Evolutionary conservation across 1,140 invertebrate species (phyloP).

Genomic region (Amyelois transitella): DNA sequence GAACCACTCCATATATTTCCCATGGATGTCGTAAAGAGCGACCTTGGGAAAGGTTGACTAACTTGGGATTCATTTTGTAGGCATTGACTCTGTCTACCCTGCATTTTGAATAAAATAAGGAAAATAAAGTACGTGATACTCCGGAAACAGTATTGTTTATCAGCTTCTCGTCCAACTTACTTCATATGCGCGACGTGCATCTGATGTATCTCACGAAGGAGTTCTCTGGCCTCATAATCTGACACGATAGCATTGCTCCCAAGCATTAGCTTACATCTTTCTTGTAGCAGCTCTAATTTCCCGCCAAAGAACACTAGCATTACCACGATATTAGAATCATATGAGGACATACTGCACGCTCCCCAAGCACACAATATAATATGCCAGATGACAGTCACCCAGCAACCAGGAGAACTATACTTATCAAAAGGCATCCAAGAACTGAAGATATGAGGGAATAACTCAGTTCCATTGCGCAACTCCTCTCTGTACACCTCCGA

Average conservation of each 20-base stretch:
- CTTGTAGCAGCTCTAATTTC: constrained; percentile 46
- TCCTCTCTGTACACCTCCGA: constrained; percentile 35
- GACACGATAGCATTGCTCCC: constrained; percentile 13
- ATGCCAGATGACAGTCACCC: constrained; percentile 48
- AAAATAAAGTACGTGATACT: too few relatives aligned
- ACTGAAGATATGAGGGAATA: constrained; percentile 56
- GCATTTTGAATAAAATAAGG: too few relatives aligned
- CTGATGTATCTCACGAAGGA: constrained; percentile 35
- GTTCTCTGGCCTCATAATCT: constrained; percentile 21
- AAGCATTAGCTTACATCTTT: constrained; percentile 48
- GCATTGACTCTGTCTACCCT: too few relatives aligned
- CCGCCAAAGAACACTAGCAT: constrained; percentile 59
- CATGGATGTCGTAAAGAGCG: too few relatives aligned
- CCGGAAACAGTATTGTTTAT: too few relatives aligned
- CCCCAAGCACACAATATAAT: constrained; percentile 35
- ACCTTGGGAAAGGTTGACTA: too few relatives aligned
- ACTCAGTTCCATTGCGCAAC: constrained; percentile 44
- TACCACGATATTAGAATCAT: constrained; percentile 43
- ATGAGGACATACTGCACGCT: constrained; percentile 39
- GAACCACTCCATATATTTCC: too few relatives aligned
- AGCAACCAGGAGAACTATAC: constrained; percentile 40
- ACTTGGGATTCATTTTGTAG: too few relatives aligned
- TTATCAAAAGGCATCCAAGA: constrained; percentile 58
- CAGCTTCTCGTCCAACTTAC: too few relatives aligned
- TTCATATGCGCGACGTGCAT: constrained; percentile 42